Conservation (phyloP, 1,140 invertebrate genomes). For the Adelges cooleyi region DNA sequence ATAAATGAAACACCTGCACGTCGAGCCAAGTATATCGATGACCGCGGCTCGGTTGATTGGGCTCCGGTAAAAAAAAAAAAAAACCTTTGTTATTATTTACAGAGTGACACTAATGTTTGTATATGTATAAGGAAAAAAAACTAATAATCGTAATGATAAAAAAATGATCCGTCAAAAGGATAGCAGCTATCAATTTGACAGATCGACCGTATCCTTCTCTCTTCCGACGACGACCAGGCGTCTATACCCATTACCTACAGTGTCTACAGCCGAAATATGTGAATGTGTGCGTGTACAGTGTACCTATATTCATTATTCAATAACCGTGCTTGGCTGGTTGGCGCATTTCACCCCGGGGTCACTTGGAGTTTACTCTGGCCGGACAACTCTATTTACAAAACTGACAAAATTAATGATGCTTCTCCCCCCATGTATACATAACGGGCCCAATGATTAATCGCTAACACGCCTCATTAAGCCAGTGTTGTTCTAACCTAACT, state of each 20-base stretch:
- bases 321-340: neutral
- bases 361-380: conserved; percentile 1
- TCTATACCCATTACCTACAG: too few species aligned
- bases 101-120: neutral
- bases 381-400: conserved; percentile 22
- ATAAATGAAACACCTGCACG: conserved; percentile 19
- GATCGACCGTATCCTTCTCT: conserved; percentile 1
- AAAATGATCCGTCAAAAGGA: neutral
- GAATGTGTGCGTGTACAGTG: neutral
- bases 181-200: neutral
- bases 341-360: conserved; percentile 16
- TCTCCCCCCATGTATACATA: neutral
- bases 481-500: conserved; percentile 2
- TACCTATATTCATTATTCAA: too few species aligned
- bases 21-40: neutral
- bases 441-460: conserved; percentile 3
- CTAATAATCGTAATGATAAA: too few species aligned
- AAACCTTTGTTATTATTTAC: neutral
- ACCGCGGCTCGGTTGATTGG: neutral
- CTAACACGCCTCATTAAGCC: conserved; percentile 21
- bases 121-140: too few species aligned
- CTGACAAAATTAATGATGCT: conserved; percentile 23
- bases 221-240: neutral
- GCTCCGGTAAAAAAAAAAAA: neutral
- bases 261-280: too few species aligned